phyloP scores from a whole-genome alignment of 2,888 invertebrate genomes.

The Balanococcus diminutus region DNA sequence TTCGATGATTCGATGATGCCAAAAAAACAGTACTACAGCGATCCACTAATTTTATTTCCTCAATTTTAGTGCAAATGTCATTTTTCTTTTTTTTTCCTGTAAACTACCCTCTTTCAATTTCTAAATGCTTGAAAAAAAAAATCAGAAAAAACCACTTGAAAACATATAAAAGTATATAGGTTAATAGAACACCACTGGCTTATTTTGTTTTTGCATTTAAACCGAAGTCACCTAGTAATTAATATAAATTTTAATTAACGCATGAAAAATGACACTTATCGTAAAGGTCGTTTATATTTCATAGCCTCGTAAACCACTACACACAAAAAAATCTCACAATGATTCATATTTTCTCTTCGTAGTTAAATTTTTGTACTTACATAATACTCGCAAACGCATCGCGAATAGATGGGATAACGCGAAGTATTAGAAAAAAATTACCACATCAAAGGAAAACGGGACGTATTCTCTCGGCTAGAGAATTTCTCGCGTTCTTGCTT shows the following conservation, averaged over 20 bases:
- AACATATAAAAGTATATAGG: background rate
- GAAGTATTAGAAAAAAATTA: background rate
- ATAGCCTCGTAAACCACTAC: background rate
- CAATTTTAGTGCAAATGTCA: too few relatives aligned
- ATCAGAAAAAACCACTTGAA: background rate
- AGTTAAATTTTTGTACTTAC: background rate
- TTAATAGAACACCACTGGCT: background rate
- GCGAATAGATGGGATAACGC: background rate
- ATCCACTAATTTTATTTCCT: too few relatives aligned
- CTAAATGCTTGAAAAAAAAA: too few relatives aligned
- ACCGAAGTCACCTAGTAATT: background rate
- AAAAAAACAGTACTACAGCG: too few relatives aligned
- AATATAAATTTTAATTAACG: slow-evolving; percentile 12
- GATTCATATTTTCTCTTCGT: background rate
- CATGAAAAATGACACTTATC: background rate
- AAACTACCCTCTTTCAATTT: too few relatives aligned
- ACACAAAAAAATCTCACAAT: background rate
- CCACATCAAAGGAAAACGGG: slow-evolving; percentile 11
- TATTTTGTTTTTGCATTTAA: background rate
- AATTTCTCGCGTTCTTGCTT: background rate
- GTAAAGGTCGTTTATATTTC: slow-evolving; percentile 3
- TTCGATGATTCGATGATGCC: too few relatives aligned
- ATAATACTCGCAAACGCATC: background rate
- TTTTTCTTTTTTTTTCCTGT: too few relatives aligned
- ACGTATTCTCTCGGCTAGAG: background rate